Evolutionary conservation across 2,797 vertebrate genomes (phyloP).

Genomic region (Dermochelys coriacea): DNA sequence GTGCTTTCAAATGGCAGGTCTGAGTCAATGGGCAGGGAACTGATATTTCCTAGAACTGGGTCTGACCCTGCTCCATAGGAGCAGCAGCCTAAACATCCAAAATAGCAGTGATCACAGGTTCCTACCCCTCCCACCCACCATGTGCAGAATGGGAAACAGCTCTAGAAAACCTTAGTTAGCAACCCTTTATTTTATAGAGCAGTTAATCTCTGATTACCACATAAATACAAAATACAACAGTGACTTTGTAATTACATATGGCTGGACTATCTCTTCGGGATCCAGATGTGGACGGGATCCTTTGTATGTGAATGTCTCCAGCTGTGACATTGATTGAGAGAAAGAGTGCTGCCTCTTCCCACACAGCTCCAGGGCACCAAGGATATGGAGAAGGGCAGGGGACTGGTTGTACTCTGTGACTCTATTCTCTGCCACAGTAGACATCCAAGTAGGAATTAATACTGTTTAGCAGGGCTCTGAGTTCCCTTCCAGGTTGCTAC

Average conservation of each 20-base stretch:
- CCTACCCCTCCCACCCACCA: neutral
- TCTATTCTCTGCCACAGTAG: neutral
- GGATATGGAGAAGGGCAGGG: neutral
- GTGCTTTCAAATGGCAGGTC: conserved; percentile 46
- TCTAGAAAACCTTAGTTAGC: neutral
- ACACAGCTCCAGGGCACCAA: neutral
- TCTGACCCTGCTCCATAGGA: conserved; percentile 57
- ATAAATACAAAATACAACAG: accelerated
- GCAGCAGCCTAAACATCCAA: conserved; percentile 36
- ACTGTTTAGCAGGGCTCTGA: neutral
- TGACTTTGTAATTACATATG: neutral
- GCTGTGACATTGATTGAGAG: too few species aligned
- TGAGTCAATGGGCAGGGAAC: conserved; percentile 38
- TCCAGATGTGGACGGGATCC: neutral
- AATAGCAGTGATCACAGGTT: neutral
- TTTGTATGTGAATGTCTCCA: neutral
- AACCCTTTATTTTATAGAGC: neutral
- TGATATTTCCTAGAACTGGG: conserved; percentile 20
- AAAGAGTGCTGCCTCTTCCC: neutral
- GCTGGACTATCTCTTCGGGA: neutral
- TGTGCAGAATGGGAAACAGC: neutral
- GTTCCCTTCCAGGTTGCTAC: neutral
- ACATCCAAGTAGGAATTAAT: neutral
- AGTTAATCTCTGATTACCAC: neutral
- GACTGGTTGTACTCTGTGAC: neutral